phyloP scores from a whole-genome alignment of 2,888 invertebrate species.

The Dryobota labecula region DNA sequence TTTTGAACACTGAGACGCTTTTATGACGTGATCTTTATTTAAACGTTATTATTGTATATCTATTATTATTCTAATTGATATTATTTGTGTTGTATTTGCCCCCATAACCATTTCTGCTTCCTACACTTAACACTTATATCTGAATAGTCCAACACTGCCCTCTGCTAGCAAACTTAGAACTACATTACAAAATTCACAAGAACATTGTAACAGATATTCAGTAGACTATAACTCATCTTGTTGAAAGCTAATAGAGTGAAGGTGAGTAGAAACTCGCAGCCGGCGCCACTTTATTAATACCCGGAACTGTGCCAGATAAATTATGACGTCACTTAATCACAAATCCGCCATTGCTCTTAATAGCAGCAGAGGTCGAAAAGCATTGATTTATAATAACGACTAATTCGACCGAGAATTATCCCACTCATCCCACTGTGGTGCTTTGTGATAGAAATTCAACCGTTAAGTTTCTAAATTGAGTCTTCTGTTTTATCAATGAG shows the following conservation, averaged over 20 bases:
- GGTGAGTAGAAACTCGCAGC: constrained; percentile 74
- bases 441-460: constrained; percentile 60
- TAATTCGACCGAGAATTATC: constrained; percentile 70
- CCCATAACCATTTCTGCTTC: background rate
- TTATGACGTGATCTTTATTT: background rate
- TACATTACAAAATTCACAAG: constrained; percentile 60
- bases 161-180: constrained; percentile 34
- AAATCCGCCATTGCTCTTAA: constrained; percentile 81
- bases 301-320: constrained; percentile 79
- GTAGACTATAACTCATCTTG: constrained; percentile 74
- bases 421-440: constrained; percentile 53
- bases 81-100: background rate
- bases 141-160: constrained; percentile 4
- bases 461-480: constrained; percentile 51
- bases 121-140: constrained; percentile 6
- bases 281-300: constrained; percentile 77
- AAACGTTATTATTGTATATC: background rate
- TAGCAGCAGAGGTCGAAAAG: constrained; percentile 74
- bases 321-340: constrained; percentile 83
- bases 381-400: constrained; percentile 75
- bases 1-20: constrained; percentile 2
- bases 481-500: constrained; percentile 49
- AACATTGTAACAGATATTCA: constrained; percentile 65
- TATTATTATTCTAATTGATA: background rate
- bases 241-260: constrained; percentile 77